A percentile compares a stretch with the other conserved stretches of the same genome.
These are phyloP conservation scores for Dendrocopos noguchii DNA, from an alignment of 2,113 vertebrate species.

Conservation along the genomic window DNA sequence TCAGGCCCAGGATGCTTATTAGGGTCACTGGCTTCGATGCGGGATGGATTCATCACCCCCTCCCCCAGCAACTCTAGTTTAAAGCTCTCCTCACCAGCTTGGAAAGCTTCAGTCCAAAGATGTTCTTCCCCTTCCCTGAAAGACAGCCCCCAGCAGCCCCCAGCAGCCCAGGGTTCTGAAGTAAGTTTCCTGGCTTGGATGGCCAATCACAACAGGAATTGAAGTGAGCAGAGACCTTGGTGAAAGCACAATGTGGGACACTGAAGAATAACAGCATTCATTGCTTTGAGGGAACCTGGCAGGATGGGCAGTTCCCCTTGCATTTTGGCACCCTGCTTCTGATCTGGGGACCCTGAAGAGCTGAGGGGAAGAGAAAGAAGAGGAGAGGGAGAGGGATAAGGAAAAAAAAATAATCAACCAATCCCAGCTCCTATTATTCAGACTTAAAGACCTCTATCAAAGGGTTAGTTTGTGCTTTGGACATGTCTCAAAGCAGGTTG, in stretches of 20 bases:
- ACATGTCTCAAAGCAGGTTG: constrained; percentile 49
- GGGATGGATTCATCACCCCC: too few species aligned
- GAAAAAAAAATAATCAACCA: background rate
- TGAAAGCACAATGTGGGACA: background rate
- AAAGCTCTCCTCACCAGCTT: too few species aligned
- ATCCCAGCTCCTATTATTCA: background rate
- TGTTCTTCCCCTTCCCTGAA: too few species aligned
- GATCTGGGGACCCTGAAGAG: constrained; percentile 12
- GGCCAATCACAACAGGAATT: background rate
- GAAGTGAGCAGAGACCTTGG: background rate
- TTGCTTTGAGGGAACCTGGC: constrained; percentile 35
- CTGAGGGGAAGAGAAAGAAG: constrained; percentile 30
- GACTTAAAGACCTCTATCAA: constrained; percentile 31
- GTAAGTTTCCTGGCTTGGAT: too few species aligned
- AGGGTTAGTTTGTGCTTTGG: constrained; percentile 45
- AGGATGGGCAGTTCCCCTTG: background rate
- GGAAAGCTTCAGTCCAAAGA: too few species aligned
- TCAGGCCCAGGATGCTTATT: too few species aligned
- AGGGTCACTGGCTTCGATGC: too few species aligned
- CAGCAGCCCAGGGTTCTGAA: too few species aligned
- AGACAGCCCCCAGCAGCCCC: too few species aligned
- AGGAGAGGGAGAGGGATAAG: background rate
- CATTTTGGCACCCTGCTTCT: constrained; percentile 33
- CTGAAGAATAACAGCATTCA: constrained; percentile 31
- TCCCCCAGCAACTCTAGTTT: too few species aligned